Conservation (phyloP, 2,113 vertebrate genomes). For the Anser brachyrhynchus region DNA sequence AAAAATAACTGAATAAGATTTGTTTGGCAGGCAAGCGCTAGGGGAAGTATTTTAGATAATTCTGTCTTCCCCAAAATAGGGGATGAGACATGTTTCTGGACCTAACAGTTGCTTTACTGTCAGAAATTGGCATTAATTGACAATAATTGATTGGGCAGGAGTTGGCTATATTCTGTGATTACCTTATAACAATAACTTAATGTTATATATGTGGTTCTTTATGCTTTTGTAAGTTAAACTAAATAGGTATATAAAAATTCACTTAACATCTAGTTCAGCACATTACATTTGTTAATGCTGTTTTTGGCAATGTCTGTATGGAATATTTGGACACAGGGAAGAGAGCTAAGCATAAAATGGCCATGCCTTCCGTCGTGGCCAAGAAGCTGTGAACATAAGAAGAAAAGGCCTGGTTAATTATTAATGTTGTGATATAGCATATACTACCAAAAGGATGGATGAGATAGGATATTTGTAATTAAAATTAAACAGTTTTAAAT, state of each 20-base stretch:
- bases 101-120: background rate
- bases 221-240: background rate
- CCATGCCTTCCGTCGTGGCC: background rate
- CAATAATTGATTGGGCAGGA: background rate
- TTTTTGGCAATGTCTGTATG: background rate
- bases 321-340: background rate
- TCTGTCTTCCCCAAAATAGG: background rate
- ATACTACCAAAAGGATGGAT: background rate
- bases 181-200: too few relatives aligned
- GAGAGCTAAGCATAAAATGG: background rate
- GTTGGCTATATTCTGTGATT: background rate
- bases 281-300: background rate
- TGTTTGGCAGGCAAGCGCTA: background rate
- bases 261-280: constrained; percentile 1
- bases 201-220: background rate
- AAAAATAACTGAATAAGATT: background rate
- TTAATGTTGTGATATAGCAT: background rate
- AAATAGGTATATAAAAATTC: background rate
- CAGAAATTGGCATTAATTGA: background rate
- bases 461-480: background rate
- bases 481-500: background rate
- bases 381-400: background rate
- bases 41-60: background rate
- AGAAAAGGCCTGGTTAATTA: background rate
- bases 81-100: background rate